These are phyloP conservation scores for Chloroceryle aenea DNA, from an alignment of 2,113 vertebrate genomes.

Conservation along the genomic window DNA sequence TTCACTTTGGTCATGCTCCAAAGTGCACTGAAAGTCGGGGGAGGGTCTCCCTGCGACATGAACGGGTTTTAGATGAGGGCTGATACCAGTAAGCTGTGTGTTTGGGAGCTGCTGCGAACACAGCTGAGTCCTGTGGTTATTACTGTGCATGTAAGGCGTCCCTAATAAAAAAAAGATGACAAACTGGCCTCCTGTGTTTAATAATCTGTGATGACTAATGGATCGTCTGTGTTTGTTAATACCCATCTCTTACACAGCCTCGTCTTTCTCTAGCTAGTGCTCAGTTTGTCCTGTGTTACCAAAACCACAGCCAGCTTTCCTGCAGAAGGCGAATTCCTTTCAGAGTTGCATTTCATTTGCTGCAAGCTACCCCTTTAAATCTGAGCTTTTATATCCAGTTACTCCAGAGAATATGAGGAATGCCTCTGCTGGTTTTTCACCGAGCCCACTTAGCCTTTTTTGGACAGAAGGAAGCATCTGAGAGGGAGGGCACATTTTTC, in stretches of 20 bases:
- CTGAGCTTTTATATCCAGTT: neutral
- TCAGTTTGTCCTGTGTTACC: neutral
- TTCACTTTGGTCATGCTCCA: neutral
- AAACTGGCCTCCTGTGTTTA: conserved; percentile 32
- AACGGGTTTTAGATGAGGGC: neutral
- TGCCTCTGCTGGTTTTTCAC: conserved; percentile 9
- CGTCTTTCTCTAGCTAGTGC: neutral
- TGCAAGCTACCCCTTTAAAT: conserved; percentile 24
- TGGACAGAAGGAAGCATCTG: conserved; percentile 53
- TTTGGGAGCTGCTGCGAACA: neutral
- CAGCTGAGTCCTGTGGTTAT: neutral
- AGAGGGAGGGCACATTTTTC: conserved; percentile 62
- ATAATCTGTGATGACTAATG: neutral
- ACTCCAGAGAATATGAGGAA: conserved; percentile 48
- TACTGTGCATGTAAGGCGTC: neutral
- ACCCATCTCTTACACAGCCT: neutral
- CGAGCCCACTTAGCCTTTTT: conserved; percentile 59
- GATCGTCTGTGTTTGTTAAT: neutral
- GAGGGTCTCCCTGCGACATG: neutral
- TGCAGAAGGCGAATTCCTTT: neutral
- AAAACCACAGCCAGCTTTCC: neutral
- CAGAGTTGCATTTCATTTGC: neutral
- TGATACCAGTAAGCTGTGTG: neutral
- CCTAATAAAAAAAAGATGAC: neutral
- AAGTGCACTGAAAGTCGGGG: neutral